Conservation (phyloP, 2,113 vertebrate species). For the Rhombomys opimus region DNA sequence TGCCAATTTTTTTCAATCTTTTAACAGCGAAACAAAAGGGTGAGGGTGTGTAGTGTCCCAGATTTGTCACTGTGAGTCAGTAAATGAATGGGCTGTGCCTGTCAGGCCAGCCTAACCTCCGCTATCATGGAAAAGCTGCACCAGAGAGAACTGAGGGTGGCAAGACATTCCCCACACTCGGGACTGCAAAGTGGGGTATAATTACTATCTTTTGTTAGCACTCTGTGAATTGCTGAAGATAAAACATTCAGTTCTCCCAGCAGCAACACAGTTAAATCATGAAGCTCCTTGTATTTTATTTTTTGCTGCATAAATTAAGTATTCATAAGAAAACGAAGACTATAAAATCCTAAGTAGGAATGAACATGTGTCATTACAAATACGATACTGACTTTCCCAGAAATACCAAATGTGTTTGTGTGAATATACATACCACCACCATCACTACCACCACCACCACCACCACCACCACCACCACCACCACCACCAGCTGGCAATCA, state of each 20-base stretch:
- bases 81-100: neutral
- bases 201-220: neutral
- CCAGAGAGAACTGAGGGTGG: no score
- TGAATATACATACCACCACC: no score
- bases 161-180: neutral
- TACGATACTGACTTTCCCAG: neutral
- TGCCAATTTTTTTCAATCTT: constrained; percentile 11
- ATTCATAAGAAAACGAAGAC: constrained; percentile 29
- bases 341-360: constrained; percentile 30
- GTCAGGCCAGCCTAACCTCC: constrained; percentile 18
- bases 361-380: neutral
- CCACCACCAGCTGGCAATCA: neutral
- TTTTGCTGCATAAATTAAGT: constrained; percentile 32
- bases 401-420: neutral
- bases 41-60: neutral
- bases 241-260: neutral
- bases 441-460: neutral
- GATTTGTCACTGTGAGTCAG: neutral
- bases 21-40: neutral
- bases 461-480: neutral
- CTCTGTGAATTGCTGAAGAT: neutral
- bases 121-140: neutral
- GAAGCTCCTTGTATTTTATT: neutral
- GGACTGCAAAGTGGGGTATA: neutral
- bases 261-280: constrained; percentile 13